These are phyloP conservation scores for Chaetoderma sp. DNA, from an alignment of 2,888 invertebrate genomes.

Conservation along the genomic window DNA sequence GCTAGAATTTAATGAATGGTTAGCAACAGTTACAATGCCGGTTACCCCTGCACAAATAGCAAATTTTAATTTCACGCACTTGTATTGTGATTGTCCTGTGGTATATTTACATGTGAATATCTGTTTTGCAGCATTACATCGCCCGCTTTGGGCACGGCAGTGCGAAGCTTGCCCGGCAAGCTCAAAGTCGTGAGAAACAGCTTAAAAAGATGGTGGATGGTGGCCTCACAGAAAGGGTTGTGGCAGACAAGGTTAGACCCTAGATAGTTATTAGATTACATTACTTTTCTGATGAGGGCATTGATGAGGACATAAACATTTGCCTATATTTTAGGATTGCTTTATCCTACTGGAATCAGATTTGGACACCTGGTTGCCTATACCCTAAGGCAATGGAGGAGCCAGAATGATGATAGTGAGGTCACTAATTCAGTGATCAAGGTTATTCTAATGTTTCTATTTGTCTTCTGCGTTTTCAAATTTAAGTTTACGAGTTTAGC, in stretches of 20 bases:
- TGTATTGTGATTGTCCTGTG: not conserved
- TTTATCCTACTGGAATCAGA: too few species aligned
- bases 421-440: too few species aligned
- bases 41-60: too few species aligned
- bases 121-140: constrained; percentile 89
- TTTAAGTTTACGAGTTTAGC: too few species aligned
- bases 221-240: constrained; percentile 94
- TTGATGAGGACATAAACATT: not conserved
- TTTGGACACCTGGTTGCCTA: too few species aligned
- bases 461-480: too few species aligned
- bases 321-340: too few species aligned
- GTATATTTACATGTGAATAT: too few species aligned
- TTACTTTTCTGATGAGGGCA: not conserved
- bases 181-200: constrained; percentile 99
- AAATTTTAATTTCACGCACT: not conserved
- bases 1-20: too few species aligned
- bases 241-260: constrained; percentile 79
- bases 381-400: not conserved
- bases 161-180: constrained; percentile 97
- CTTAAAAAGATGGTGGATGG: constrained; percentile 99
- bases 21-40: too few species aligned
- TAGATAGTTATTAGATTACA: not conserved
- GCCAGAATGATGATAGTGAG: too few species aligned
- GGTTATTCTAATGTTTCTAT: too few species aligned
- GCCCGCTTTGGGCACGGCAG: constrained; percentile 99